A percentile compares a stretch with the other conserved stretches of the same genome.
Conservation (phyloP, 2,888 invertebrate genomes). For the Mesoligia furuncula region DNA sequence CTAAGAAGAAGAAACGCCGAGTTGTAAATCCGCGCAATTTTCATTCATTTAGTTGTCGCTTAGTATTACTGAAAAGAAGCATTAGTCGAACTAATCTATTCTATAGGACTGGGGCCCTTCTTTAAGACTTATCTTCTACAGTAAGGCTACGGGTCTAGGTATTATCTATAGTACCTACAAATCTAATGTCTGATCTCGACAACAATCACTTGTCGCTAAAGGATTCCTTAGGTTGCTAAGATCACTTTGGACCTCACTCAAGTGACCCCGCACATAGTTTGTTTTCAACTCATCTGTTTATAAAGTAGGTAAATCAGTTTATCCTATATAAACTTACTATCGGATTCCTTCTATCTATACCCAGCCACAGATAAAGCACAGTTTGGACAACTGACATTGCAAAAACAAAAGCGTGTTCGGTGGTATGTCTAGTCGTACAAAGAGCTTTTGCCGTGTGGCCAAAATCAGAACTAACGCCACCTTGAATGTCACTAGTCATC, state of each 20-base stretch:
- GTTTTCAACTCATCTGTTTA: too few species aligned
- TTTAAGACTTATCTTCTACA: constrained; percentile 41
- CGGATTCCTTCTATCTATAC: background rate
- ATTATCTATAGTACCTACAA: constrained; percentile 40
- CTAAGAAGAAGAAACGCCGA: background rate
- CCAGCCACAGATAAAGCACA: background rate
- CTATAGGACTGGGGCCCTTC: constrained; percentile 45
- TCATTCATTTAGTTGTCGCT: background rate
- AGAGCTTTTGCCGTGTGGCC: too few species aligned
- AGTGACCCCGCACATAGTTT: background rate
- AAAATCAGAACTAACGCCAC: too few species aligned
- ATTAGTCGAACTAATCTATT: constrained; percentile 13
- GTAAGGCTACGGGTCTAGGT: constrained; percentile 66
- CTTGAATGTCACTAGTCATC: too few species aligned
- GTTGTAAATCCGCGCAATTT: background rate
- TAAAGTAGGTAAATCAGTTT: background rate
- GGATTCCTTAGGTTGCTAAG: background rate
- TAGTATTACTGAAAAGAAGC: background rate
- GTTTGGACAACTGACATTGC: background rate
- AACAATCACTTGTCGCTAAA: constrained; percentile 19
- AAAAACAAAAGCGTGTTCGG: background rate
- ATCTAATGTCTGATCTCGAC: constrained; percentile 1
- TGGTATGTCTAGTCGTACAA: too few species aligned
- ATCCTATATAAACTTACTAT: background rate
- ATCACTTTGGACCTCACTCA: background rate